Base-by-base conservation (phyloP, 2,113 vertebrate genomes). In the Scomber colias region DNA sequence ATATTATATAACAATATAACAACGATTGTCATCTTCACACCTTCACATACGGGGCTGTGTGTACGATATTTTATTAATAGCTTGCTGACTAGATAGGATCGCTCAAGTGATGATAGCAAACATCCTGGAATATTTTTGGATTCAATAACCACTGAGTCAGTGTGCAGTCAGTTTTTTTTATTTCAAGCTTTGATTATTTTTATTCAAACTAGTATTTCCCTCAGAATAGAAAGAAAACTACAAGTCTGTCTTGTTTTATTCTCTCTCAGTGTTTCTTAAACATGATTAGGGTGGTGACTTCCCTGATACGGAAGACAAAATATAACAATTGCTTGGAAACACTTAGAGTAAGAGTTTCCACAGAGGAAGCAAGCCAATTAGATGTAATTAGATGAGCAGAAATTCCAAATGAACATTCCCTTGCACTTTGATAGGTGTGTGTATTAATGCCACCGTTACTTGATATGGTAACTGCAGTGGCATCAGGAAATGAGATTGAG, bases 311-410 rank as follows among this genome's bases (percentile, higher is more conserved):
- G 45, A 66, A 45, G 21, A 73, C 40, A 55, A 63, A 67, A 27
- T n/a, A 24, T 13, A 63, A 11, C 55, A 17, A 8, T 57, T 60
- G 31, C 55, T 63, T 51, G 31, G 11, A 56, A 60, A 51, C 55
- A 15, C 4, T 11, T 13, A 19, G 61, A 64, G 12, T 44, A 27
- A 19, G 44, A 48, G 13, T 82, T 66, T 61, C 68, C 76, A 54
- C 13, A 69, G 69, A 75, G 83, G 81, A 86, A 85, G 27, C 16
- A 7, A 80, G 19, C 45, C 70, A 66, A 77, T 83, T 62, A 65
- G 66, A 67, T 77, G 27, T 71, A 76, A 72, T 65, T 40, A 76
- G 51, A 72, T 35, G 2, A 31, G 40, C 5, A 3, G 24, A 56
- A 8, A 57, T 40, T 73, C 49, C 49, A 17, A 17, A 54, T 31